phyloP scores from a whole-genome alignment of 2,888 invertebrate genomes.

The Catocala nupta region DNA sequence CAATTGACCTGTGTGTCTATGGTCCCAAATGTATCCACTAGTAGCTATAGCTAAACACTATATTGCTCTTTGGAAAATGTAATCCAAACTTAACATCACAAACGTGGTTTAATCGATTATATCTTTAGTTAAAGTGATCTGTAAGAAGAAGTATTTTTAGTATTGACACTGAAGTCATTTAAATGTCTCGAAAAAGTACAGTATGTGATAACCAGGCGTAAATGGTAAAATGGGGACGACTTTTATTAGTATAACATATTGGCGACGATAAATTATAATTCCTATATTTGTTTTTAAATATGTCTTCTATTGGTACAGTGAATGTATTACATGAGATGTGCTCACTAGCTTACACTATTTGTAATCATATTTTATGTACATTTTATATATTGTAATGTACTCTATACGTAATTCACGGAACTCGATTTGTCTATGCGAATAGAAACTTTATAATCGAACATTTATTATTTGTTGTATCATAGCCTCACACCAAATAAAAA shows the following conservation, averaged over 20 bases:
- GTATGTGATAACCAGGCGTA: conserved; percentile 40
- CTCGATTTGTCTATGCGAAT: conserved; percentile 14
- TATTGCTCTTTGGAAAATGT: not conserved
- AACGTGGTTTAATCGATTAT: not conserved
- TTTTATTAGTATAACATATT: conserved; percentile 23
- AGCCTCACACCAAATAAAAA: conserved; percentile 1
- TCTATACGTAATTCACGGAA: conserved; percentile 25
- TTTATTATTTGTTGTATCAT: conserved; percentile 21
- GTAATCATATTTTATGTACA: conserved; percentile 39
- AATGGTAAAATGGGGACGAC: conserved; percentile 8
- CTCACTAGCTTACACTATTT: conserved; percentile 50
- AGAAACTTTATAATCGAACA: conserved; percentile 20
- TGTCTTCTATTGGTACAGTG: conserved; percentile 29
- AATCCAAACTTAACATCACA: not conserved
- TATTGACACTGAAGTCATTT: not conserved
- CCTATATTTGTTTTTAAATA: conserved; percentile 32
- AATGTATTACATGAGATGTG: conserved; percentile 44
- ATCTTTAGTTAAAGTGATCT: not conserved
- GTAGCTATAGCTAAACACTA: not conserved
- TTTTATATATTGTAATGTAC: conserved; percentile 37
- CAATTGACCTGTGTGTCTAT: too few relatives aligned
- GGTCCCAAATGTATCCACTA: too few relatives aligned
- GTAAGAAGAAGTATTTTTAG: conserved; percentile 14
- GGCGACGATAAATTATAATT: conserved; percentile 21
- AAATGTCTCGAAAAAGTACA: conserved; percentile 16